Conservation (phyloP, 2,888 invertebrate genomes). For the Halictus quadricinctus region DNA sequence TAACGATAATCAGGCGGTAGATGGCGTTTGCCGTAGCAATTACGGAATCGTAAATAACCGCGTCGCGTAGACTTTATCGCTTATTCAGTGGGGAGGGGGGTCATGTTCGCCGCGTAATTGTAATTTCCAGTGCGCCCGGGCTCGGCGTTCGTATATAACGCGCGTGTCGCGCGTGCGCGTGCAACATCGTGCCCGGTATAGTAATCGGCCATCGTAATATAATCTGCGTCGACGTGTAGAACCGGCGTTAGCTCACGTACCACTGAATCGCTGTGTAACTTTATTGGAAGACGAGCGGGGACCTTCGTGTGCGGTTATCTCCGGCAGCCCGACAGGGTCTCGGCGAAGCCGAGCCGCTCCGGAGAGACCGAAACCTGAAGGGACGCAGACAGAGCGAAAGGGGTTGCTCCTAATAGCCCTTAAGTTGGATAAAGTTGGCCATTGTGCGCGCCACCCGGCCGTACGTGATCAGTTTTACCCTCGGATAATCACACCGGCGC, state of each 20-base stretch:
- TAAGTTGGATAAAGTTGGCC: slow-evolving; percentile 71
- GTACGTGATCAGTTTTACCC: slow-evolving; percentile 72
- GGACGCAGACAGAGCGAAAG: slow-evolving; percentile 67
- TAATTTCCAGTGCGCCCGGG: slow-evolving; percentile 60
- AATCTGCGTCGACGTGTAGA: slow-evolving; percentile 64
- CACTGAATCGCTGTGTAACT: slow-evolving; percentile 66
- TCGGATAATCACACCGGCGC: slow-evolving; percentile 66
- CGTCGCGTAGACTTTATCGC: slow-evolving; percentile 58
- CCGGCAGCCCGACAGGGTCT: slow-evolving; percentile 57
- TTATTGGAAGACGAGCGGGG: slow-evolving; percentile 69
- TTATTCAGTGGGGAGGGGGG: background rate
- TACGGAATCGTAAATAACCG: slow-evolving; percentile 52
- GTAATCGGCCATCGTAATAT: slow-evolving; percentile 66
- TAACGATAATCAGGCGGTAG: slow-evolving; percentile 39
- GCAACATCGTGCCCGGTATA: slow-evolving; percentile 62
- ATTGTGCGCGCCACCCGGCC: slow-evolving; percentile 69
- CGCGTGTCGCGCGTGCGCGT: slow-evolving; percentile 18
- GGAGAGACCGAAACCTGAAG: slow-evolving; percentile 60
- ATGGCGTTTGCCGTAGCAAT: slow-evolving; percentile 38
- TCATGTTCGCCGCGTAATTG: slow-evolving; percentile 48
- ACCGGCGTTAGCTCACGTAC: slow-evolving; percentile 64
- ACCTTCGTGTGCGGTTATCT: slow-evolving; percentile 61
- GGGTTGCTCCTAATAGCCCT: slow-evolving; percentile 71
- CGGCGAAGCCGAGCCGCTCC: slow-evolving; percentile 20
- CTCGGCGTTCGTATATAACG: slow-evolving; percentile 43